These are phyloP conservation scores for Trissonchulus sp. DNA, from an alignment of 2,888 invertebrate species.

Conservation along the genomic window DNA sequence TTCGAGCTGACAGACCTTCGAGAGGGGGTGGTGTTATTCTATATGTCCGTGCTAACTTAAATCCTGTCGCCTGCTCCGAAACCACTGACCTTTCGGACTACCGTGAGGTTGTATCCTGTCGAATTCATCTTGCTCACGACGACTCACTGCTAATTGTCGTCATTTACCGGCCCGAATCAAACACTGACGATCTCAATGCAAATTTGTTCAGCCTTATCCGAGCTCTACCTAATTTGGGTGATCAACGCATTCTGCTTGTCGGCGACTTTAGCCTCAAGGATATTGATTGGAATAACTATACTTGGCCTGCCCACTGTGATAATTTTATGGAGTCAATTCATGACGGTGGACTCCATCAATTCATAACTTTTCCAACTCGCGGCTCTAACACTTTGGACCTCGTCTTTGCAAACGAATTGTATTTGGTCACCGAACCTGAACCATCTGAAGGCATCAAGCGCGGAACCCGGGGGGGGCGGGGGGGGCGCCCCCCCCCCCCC, in stretches of 20 bases:
- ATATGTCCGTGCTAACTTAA: neutral
- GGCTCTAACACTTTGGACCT: neutral
- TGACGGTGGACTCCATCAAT: neutral
- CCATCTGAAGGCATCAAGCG: too few relatives aligned
- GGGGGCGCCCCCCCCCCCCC: too few relatives aligned
- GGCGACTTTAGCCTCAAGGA: constrained; percentile 1
- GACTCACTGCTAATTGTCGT: neutral
- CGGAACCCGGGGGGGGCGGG: too few relatives aligned
- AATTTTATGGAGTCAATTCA: neutral
- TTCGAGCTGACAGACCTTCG: neutral
- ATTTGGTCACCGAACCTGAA: too few relatives aligned
- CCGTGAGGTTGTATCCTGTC: neutral
- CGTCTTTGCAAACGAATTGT: neutral
- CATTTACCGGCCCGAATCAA: constrained; percentile 5
- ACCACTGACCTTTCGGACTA: neutral
- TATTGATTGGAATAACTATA: neutral
- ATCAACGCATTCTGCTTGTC: neutral
- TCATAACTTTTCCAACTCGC: neutral
- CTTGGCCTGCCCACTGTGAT: neutral
- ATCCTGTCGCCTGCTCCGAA: neutral
- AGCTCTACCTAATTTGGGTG: neutral
- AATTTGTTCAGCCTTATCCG: neutral
- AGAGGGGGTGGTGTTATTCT: constrained; percentile 10
- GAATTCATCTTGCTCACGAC: constrained; percentile 1
- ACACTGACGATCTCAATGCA: neutral